Evolutionary conservation across 2,888 invertebrate species (phyloP).

Genomic region (Anthophora plumipes): DNA sequence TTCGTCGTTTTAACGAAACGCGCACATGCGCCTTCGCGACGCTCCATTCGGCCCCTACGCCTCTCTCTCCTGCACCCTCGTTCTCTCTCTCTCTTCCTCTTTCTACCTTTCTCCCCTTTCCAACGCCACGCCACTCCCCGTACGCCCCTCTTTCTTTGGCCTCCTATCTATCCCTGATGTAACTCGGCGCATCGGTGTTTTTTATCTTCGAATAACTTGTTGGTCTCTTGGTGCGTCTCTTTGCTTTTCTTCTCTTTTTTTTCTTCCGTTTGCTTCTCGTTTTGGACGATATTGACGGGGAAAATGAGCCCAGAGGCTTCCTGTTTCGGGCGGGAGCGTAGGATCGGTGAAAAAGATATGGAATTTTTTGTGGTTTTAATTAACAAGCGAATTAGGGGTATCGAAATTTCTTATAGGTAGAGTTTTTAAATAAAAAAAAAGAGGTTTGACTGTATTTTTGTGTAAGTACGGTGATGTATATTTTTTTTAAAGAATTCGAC

Average conservation of each 20-base stretch:
- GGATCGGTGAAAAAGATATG: not conserved
- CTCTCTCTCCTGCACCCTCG: slow-evolving; percentile 39
- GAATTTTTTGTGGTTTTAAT: not conserved
- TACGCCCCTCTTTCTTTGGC: slow-evolving; percentile 37
- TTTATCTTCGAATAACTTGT: slow-evolving; percentile 41
- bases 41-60: slow-evolving; percentile 33
- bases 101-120: slow-evolving; percentile 37
- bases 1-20: slow-evolving; percentile 75
- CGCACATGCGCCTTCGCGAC: slow-evolving; percentile 75
- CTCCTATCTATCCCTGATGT: slow-evolving; percentile 60
- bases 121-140: slow-evolving; percentile 11
- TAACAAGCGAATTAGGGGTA: no score
- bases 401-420: no score
- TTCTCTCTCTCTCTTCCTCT: slow-evolving; percentile 21
- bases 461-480: no score
- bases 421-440: not conserved
- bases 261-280: not conserved
- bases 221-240: not conserved
- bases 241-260: not conserved
- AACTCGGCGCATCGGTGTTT: slow-evolving; percentile 41
- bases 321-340: not conserved
- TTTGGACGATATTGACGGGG: not conserved
- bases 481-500: no score
- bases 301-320: not conserved
- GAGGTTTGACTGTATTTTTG: no score